Evolutionary conservation across 2,888 invertebrate species (phyloP).

Genomic region (Serrognathus titanus): DNA sequence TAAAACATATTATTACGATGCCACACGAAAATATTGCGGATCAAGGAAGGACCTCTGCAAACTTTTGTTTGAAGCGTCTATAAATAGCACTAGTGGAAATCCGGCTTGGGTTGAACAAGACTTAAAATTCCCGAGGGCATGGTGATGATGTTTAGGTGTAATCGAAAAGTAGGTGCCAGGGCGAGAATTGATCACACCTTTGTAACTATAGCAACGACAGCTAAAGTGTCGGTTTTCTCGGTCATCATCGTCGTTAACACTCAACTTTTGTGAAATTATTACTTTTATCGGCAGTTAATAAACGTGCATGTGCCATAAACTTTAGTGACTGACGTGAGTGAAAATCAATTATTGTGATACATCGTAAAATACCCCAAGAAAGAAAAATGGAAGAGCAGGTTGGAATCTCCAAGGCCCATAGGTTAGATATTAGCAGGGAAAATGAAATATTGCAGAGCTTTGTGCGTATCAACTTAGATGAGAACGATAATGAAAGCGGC

Average conservation of each 20-base stretch:
- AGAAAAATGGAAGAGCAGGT: not conserved
- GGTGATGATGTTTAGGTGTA: slow-evolving; percentile 11
- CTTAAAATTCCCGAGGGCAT: slow-evolving; percentile 4
- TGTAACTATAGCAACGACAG: slow-evolving; percentile 25
- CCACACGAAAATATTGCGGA: not conserved
- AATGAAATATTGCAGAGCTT: slow-evolving; percentile 78
- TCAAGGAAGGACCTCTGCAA: not conserved
- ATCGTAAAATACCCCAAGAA: no score
- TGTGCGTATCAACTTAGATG: slow-evolving; percentile 64
- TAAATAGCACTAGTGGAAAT: no score
- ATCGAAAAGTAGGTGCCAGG: slow-evolving; percentile 19
- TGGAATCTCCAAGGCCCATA: slow-evolving; percentile 9
- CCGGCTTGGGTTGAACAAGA: no score
- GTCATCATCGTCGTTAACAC: slow-evolving; percentile 11
- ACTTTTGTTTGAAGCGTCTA: not conserved
- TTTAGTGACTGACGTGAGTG: not conserved
- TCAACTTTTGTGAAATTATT: slow-evolving; percentile 3
- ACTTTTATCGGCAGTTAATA: not conserved
- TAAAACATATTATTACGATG: not conserved
- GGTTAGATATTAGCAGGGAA: slow-evolving; percentile 57
- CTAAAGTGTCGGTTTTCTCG: slow-evolving; percentile 19
- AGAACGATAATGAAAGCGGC: slow-evolving; percentile 45
- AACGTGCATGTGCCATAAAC: no score
- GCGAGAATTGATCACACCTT: slow-evolving; percentile 28
- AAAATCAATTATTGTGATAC: slow-evolving; percentile 2